Percentiles rank a stretch among this genome's conserved stretches.
Conservation (phyloP, 37 sponge, comb jelly and placozoan genomes). For the Aphrocallistes beatrix region DNA sequence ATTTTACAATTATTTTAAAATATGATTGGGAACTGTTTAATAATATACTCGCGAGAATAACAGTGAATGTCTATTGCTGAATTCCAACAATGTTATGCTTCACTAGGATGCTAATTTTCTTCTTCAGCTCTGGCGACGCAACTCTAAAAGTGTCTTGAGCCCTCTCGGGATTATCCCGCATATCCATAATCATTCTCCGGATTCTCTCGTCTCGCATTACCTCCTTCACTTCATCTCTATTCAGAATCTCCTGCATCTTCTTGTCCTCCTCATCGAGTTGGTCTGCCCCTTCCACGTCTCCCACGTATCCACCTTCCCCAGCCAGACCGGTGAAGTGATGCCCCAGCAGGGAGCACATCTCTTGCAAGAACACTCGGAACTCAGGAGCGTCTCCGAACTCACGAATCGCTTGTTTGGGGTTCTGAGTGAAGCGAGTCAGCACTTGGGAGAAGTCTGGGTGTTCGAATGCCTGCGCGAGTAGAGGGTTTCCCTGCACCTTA, state of each 20-base stretch:
- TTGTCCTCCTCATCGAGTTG: constrained; percentile 28
- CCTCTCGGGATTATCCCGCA: constrained; percentile 26
- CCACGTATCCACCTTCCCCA: constrained; percentile 18
- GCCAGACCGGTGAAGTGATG: constrained; percentile 53
- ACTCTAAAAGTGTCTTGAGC: constrained; percentile 31
- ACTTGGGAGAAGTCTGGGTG: constrained; percentile 41
- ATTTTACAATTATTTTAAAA: neutral
- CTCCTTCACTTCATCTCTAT: constrained; percentile 28
- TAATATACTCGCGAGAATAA: neutral
- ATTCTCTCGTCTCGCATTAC: constrained; percentile 36
- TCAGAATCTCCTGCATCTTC: constrained; percentile 28
- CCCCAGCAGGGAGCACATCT: constrained; percentile 61
- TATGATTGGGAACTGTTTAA: neutral
- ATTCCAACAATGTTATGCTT: neutral
- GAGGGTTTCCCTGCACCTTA: constrained; percentile 50
- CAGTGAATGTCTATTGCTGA: neutral
- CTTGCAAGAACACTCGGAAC: constrained; percentile 37
- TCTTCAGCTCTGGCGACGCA: neutral
- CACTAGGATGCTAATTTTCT: neutral
- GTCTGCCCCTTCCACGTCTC: neutral
- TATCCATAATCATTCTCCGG: constrained; percentile 22
- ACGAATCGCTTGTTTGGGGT: constrained; percentile 32
- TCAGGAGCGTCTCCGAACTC: constrained; percentile 29
- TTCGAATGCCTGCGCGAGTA: constrained; percentile 34
- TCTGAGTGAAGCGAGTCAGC: constrained; percentile 36